phyloP scores from a whole-genome alignment of 2,797 vertebrate species.

The Poliocrania exsul region DNA sequence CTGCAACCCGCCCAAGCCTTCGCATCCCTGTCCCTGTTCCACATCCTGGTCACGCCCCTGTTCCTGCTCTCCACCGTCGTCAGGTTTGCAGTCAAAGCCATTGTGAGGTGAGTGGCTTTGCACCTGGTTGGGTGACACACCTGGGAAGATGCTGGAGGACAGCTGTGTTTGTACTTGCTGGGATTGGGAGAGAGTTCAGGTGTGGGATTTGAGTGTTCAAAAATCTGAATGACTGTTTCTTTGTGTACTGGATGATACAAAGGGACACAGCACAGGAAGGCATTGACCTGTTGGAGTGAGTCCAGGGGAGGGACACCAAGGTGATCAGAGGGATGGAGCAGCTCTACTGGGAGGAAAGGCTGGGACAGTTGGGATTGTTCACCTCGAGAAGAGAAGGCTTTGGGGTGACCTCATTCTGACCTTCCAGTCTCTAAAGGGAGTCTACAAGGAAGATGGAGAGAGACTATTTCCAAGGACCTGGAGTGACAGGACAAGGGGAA shows the following conservation, averaged over 20 bases:
- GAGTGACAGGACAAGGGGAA: neutral
- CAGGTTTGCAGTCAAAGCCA: conserved; percentile 94
- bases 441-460: neutral
- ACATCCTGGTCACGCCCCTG: conserved; percentile 94
- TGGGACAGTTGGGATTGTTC: neutral
- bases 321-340: neutral
- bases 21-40: conserved; percentile 92
- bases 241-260: neutral
- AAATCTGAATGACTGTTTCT: neutral
- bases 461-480: neutral
- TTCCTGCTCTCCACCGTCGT: conserved; percentile 97
- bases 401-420: neutral
- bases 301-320: neutral
- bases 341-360: neutral
- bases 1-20: conserved; percentile 89
- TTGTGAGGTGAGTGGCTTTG: conserved; percentile 85
- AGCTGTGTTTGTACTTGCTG: neutral
- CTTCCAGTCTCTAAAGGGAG: neutral
- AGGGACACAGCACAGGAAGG: neutral
- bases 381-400: neutral
- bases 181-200: accelerated
- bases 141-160: neutral
- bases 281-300: neutral
- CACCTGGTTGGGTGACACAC: neutral
- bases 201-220: neutral